Conservation (phyloP, 2,113 vertebrate species). For the Anoura caudifer region DNA sequence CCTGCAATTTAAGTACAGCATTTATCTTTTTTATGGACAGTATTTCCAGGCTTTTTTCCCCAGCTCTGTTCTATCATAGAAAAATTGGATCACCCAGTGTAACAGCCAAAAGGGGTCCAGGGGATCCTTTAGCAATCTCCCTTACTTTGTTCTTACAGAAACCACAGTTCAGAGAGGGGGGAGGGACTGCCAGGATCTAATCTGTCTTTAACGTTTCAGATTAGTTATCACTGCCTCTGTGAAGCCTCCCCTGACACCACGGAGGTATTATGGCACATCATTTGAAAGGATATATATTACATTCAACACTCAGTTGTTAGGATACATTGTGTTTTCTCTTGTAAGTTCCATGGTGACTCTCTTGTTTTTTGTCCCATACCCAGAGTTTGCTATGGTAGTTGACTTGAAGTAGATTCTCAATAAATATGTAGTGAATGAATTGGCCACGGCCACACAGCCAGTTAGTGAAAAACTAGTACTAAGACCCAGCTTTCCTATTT, state of each 20-base stretch:
- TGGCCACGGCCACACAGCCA: not conserved
- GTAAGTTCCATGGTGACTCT: not conserved
- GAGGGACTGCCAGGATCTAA: not conserved
- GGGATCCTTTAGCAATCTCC: not conserved
- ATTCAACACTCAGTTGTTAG: not conserved
- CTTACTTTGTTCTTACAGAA: not conserved
- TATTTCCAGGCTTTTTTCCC: not conserved
- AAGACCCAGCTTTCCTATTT: not conserved
- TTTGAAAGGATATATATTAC: not conserved
- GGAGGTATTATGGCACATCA: not conserved
- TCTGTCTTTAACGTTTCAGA: not conserved
- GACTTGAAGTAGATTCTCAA: not conserved
- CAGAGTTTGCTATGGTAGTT: not conserved
- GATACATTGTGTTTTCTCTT: not conserved
- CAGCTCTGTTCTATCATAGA: slow-evolving; percentile 13
- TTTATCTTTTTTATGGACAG: slow-evolving; percentile 38
- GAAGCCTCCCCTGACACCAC: not conserved
- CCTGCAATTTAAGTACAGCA: slow-evolving; percentile 21
- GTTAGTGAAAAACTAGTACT: not conserved
- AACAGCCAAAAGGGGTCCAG: not conserved
- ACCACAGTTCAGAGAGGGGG: not conserved
- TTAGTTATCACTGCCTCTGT: not conserved
- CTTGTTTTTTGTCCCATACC: not conserved
- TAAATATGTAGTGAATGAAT: not conserved
- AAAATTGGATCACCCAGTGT: not conserved